Conservation (phyloP, 53 echinoderm and acorn worm species). For the Arbacia lixula region DNA sequence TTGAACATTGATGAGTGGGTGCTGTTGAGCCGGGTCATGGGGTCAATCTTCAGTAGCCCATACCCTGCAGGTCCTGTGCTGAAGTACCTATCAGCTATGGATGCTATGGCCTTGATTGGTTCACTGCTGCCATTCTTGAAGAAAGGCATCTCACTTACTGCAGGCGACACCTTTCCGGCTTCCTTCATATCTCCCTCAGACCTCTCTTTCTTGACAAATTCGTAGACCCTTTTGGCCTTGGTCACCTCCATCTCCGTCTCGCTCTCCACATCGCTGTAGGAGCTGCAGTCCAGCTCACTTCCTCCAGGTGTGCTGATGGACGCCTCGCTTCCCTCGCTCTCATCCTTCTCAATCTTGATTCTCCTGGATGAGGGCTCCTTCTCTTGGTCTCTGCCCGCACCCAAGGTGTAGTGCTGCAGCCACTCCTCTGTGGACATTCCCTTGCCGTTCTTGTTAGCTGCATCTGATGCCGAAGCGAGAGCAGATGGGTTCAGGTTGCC, state of each 20-base stretch:
- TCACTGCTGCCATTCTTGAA: constrained; percentile 62
- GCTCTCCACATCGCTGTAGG: constrained; percentile 82
- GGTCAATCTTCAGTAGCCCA: constrained; percentile 52
- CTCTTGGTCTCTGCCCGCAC: constrained; percentile 30
- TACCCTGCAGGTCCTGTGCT: constrained; percentile 59
- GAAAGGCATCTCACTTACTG: not conserved
- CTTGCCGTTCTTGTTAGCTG: constrained; percentile 54
- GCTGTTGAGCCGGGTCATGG: constrained; percentile 18
- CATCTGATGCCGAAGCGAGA: constrained; percentile 38
- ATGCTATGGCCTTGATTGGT: constrained; percentile 88
- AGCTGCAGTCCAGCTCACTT: constrained; percentile 86
- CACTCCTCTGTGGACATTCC: constrained; percentile 77
- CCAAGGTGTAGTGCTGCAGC: constrained; percentile 80
- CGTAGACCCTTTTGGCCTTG: constrained; percentile 54
- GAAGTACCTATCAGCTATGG: constrained; percentile 83
- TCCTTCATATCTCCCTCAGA: constrained; percentile 10
- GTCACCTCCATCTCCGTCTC: constrained; percentile 72
- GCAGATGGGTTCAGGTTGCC: constrained; percentile 45
- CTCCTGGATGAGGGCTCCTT: constrained; percentile 7
- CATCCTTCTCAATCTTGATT: constrained; percentile 70
- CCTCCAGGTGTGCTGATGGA: constrained; percentile 85
- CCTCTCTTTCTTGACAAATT: constrained; percentile 46
- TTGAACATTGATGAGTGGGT: constrained; percentile 31
- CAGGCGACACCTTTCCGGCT: constrained; percentile 35
- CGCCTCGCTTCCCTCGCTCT: constrained; percentile 78